A percentile compares a stretch with the other conserved stretches of the same genome.
phyloP scores from a whole-genome alignment of 1,140 invertebrate species.

The Campodea augens region DNA sequence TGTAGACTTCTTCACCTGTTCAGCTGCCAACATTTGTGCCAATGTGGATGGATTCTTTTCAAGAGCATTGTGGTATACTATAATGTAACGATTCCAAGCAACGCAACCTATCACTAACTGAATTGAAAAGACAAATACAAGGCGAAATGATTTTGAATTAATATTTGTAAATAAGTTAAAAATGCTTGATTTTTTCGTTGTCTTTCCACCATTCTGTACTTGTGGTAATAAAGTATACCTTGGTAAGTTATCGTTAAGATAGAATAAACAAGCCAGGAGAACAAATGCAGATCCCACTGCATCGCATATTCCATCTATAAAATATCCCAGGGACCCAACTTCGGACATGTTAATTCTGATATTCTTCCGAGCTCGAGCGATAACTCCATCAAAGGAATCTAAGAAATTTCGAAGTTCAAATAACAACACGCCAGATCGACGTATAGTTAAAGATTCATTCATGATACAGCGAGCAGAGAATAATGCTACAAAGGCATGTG shows the following conservation, averaged over 20 bases:
- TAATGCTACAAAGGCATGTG: constrained; percentile 17
- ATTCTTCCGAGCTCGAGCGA: constrained; percentile 16
- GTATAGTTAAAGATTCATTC: constrained; percentile 14
- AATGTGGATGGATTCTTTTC: constrained; percentile 8
- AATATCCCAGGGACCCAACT: constrained; percentile 6
- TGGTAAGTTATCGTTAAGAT: constrained; percentile 8
- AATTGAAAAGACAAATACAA: constrained; percentile 16
- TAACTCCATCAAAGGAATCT: constrained; percentile 22
- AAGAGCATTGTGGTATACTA: constrained; percentile 17
- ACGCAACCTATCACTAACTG: constrained; percentile 17
- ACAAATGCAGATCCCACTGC: constrained; percentile 11
- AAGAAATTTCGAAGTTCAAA: constrained; percentile 19
- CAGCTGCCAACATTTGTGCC: constrained; percentile 15
- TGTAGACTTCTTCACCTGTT: constrained; percentile 20
- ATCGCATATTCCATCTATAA: constrained; percentile 12
- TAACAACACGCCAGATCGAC: constrained; percentile 18
- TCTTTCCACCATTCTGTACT: too few species aligned
- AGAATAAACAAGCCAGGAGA: constrained; percentile 8
- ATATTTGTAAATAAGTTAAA: neutral
- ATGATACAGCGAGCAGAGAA: constrained; percentile 15
- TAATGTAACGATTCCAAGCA: constrained; percentile 21
- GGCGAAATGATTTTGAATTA: constrained; percentile 9
- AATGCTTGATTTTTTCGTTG: too few species aligned
- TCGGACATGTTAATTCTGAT: neutral
- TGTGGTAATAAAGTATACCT: neutral